These are phyloP conservation scores for Melospiza georgiana DNA, from an alignment of 2,113 vertebrate species.

Conservation along the genomic window DNA sequence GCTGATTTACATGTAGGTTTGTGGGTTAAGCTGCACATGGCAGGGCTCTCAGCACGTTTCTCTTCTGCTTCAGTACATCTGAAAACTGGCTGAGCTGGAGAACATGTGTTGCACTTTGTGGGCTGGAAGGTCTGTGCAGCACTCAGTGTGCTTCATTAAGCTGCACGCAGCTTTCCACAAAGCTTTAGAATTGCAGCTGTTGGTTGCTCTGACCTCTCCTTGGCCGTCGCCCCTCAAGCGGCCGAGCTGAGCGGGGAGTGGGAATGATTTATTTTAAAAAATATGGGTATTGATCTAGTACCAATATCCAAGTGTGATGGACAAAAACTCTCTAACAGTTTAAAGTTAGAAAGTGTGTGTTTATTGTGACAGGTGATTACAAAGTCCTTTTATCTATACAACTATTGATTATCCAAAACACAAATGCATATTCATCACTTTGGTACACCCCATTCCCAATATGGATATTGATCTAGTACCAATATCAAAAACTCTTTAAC, in stretches of 20 bases:
- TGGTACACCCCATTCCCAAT: too few species aligned
- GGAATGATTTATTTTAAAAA: not conserved
- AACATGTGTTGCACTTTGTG: not conserved
- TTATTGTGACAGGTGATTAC: too few species aligned
- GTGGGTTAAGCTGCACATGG: not conserved
- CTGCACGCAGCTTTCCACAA: not conserved
- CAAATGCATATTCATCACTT: too few species aligned
- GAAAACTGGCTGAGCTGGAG: not conserved
- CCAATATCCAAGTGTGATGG: too few species aligned
- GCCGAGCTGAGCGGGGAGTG: accelerated
- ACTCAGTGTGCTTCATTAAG: not conserved
- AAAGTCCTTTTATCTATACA: too few species aligned
- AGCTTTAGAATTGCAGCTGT: not conserved
- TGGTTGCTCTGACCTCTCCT: not conserved
- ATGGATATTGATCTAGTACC: too few species aligned
- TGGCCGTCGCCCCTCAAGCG: not conserved
- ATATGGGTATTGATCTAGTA: too few species aligned
- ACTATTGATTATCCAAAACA: too few species aligned
- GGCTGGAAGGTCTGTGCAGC: not conserved
- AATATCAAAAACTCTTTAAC: too few species aligned
- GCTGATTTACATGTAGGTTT: not conserved
- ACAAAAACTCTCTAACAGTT: too few species aligned
- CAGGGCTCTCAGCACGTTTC: not conserved
- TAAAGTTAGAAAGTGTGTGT: too few species aligned
- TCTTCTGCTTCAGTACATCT: constrained; percentile 1